A percentile compares a stretch with the other conserved stretches of the same genome.
These are phyloP conservation scores for Morone saxatilis DNA, from an alignment of 2,113 vertebrate genomes.

Conservation along the genomic window DNA sequence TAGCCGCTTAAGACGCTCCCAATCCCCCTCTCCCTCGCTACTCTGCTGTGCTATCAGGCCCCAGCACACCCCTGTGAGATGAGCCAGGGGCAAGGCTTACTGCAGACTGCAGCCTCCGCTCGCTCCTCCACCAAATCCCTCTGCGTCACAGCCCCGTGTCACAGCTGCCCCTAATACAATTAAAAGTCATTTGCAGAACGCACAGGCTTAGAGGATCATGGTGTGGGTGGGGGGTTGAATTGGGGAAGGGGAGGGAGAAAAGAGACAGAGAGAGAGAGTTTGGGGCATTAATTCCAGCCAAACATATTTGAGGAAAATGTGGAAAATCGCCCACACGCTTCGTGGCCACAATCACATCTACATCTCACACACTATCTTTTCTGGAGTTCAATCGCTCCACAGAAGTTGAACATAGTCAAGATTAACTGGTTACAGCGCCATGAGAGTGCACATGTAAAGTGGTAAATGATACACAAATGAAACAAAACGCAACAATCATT, in stretches of 20 bases:
- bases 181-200: slow-evolving; percentile 89
- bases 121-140: slow-evolving; percentile 82
- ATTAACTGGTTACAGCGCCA: slow-evolving; percentile 26
- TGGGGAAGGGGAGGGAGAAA: slow-evolving; percentile 30
- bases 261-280: slow-evolving; percentile 27
- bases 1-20: slow-evolving; percentile 88
- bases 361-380: slow-evolving; percentile 26
- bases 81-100: slow-evolving; percentile 88
- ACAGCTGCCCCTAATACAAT: slow-evolving; percentile 89
- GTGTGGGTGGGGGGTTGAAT: slow-evolving; percentile 70
- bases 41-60: slow-evolving; percentile 85
- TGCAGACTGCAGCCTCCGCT: slow-evolving; percentile 80
- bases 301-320: slow-evolving; percentile 68
- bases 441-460: slow-evolving; percentile 41
- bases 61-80: slow-evolving; percentile 87
- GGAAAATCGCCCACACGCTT: slow-evolving; percentile 45
- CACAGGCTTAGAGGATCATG: slow-evolving; percentile 82
- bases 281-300: slow-evolving; percentile 61
- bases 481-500: slow-evolving; percentile 62
- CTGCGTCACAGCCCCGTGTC: slow-evolving; percentile 84
- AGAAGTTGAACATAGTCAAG: slow-evolving; percentile 37
- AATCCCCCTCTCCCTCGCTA: slow-evolving; percentile 84
- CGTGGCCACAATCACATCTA: slow-evolving; percentile 33
- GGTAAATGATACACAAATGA: slow-evolving; percentile 57
- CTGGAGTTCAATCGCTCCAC: slow-evolving; percentile 36